A percentile compares a stretch with the other conserved stretches of the same genome.
These are phyloP conservation scores for Sarcoramphus papa DNA, from an alignment of 2,797 vertebrate species.

Conservation along the genomic window DNA sequence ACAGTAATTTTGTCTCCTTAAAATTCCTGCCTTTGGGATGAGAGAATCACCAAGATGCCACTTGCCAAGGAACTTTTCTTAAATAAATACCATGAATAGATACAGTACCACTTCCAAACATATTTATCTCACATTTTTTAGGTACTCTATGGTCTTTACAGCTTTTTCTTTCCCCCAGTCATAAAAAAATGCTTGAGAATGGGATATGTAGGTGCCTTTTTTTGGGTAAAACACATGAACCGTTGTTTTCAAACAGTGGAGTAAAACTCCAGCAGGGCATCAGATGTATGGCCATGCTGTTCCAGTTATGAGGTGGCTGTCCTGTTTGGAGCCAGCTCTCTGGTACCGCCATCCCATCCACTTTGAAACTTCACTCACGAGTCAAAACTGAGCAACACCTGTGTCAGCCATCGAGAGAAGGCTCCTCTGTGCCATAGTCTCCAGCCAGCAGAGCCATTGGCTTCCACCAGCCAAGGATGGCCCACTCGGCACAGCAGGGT, in stretches of 20 bases:
- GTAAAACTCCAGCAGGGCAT: neutral
- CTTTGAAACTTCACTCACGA: neutral
- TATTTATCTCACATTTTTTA: neutral
- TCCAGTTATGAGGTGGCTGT: neutral
- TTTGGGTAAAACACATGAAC: neutral
- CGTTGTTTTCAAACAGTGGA: neutral
- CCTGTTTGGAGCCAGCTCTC: neutral
- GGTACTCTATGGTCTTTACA: neutral
- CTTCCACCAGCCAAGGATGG: neutral
- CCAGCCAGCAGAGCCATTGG: neutral
- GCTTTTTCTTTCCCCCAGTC: neutral
- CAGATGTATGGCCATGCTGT: fast-evolving
- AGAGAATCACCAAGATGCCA: neutral
- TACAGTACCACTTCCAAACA: neutral
- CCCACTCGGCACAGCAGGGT: fast-evolving
- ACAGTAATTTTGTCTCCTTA: neutral
- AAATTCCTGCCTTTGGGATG: neutral
- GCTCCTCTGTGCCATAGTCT: neutral
- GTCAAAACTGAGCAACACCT: neutral
- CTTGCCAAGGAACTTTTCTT: neutral
- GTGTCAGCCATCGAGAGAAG: neutral
- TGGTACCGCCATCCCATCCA: neutral
- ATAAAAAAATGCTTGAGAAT: neutral
- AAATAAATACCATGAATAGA: neutral
- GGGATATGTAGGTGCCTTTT: neutral